Percentiles rank a stretch among this genome's conserved stretches.
phyloP scores from a whole-genome alignment of 2,113 vertebrate genomes.

The Piprites chloris region DNA sequence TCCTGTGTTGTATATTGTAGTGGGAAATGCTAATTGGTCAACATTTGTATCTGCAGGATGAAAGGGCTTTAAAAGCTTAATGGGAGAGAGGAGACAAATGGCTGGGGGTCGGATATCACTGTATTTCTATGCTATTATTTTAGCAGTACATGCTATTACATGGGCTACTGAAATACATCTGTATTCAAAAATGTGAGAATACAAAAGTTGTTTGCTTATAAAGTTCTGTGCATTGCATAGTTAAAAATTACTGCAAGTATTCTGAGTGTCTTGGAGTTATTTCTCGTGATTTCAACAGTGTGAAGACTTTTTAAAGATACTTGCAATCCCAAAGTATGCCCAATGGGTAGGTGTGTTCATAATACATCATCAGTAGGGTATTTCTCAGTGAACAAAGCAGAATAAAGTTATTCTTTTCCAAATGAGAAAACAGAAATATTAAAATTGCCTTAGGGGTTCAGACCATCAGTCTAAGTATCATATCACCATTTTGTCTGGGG shows the following conservation, averaged over 20 bases:
- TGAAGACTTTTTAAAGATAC: neutral
- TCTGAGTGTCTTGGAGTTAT: neutral
- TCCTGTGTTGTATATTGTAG: neutral
- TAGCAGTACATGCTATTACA: neutral
- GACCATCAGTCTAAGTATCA: neutral
- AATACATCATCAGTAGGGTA: neutral
- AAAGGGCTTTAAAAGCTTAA: neutral
- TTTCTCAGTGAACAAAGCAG: neutral
- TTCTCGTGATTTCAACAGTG: neutral
- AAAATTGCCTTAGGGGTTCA: neutral
- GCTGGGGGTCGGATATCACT: neutral
- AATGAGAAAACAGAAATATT: neutral
- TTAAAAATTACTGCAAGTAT: neutral
- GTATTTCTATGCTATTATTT: neutral
- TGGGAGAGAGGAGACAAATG: neutral
- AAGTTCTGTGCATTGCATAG: neutral
- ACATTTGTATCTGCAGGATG: neutral
- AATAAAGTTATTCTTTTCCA: neutral
- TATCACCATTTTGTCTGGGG: neutral
- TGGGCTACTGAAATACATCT: neutral
- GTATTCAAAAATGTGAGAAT: neutral
- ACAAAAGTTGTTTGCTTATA: neutral
- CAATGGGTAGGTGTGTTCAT: neutral
- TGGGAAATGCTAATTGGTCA: neutral
- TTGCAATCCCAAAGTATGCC: neutral